Evolutionary conservation across 2,797 vertebrate genomes (phyloP).

Genomic region (Serranus cabrilla): DNA sequence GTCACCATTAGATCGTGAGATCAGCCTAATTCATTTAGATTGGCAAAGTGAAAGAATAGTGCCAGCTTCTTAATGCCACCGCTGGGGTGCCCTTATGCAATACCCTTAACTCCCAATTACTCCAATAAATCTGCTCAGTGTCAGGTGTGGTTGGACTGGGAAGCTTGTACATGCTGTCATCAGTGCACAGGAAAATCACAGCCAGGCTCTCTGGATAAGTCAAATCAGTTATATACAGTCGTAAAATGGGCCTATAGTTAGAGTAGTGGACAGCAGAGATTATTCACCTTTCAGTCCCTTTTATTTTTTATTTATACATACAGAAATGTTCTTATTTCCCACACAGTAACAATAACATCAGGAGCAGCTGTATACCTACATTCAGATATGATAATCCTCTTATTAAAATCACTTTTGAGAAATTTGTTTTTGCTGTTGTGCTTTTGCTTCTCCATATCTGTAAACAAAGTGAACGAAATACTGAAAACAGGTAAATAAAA

Average conservation of each 20-base stretch:
- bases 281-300: neutral
- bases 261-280: no score
- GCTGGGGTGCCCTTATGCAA: neutral
- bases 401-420: no score
- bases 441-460: neutral
- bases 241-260: neutral
- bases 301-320: neutral
- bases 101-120: neutral
- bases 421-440: neutral
- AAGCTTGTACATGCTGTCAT: neutral
- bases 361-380: no score
- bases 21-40: slow-evolving; percentile 1
- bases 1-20: neutral
- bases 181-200: neutral
- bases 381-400: no score
- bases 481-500: neutral
- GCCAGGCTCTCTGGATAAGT: neutral
- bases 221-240: neutral
- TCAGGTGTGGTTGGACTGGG: neutral
- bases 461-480: neutral
- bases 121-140: neutral
- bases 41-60: neutral
- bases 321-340: no score
- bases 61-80: neutral
- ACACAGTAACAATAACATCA: no score